phyloP scores from a whole-genome alignment of 2,888 invertebrate species.

The Acleris literana region DNA sequence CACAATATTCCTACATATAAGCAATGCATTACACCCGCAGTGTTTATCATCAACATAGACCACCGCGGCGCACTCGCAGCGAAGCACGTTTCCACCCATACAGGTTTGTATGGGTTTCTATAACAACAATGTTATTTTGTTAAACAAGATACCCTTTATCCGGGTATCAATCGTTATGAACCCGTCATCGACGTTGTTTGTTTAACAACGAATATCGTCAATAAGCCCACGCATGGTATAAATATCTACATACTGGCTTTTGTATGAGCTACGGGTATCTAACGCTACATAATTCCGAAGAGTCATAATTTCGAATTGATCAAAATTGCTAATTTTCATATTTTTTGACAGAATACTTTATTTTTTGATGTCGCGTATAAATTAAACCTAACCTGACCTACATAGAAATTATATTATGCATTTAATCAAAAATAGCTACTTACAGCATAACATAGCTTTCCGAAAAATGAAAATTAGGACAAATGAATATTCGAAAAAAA shows the following conservation, averaged over 20 bases:
- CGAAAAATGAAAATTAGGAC: too few relatives aligned
- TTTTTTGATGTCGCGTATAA: too few relatives aligned
- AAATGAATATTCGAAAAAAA: too few relatives aligned
- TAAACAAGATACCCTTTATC: constrained; percentile 62
- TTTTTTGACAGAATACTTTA: too few relatives aligned
- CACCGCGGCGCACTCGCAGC: constrained; percentile 51
- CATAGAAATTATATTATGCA: too few relatives aligned
- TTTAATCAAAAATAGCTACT: too few relatives aligned
- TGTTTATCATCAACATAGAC: constrained; percentile 65
- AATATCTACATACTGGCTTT: constrained; percentile 42
- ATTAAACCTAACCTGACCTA: too few relatives aligned
- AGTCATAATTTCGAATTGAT: too few relatives aligned
- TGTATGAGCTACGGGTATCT: too few relatives aligned
- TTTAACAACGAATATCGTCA: constrained; percentile 48
- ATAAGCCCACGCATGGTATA: constrained; percentile 47
- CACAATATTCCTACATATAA: constrained; percentile 30
- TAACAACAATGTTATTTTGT: constrained; percentile 62
- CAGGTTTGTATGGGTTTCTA: constrained; percentile 48
- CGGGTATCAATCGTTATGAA: constrained; percentile 51
- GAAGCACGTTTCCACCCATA: constrained; percentile 45
- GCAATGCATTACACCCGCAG: constrained; percentile 39
- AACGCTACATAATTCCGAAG: too few relatives aligned
- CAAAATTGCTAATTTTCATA: too few relatives aligned
- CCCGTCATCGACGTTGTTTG: constrained; percentile 44
- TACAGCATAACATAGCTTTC: too few relatives aligned